Evolutionary conservation across 2,113 vertebrate genomes (phyloP).

Genomic region (Anarrhichthys ocellatus): DNA sequence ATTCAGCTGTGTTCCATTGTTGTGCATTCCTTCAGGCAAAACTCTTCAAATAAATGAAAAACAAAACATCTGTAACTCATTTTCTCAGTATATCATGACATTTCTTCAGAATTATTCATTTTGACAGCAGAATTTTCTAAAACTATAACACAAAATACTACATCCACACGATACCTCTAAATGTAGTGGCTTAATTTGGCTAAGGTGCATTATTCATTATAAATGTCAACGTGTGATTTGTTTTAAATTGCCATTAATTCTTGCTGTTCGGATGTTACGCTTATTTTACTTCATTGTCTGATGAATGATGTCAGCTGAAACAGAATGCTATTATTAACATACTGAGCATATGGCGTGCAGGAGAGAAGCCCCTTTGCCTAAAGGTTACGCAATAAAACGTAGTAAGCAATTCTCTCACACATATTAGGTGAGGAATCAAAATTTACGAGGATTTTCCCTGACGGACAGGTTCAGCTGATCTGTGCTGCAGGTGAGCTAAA

Average conservation of each 20-base stretch:
- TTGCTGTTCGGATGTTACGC: neutral
- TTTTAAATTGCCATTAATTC: neutral
- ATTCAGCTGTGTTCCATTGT: neutral
- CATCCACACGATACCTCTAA: neutral
- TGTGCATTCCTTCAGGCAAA: neutral
- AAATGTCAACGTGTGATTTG: neutral
- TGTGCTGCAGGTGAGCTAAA: constrained; percentile 57
- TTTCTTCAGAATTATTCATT: neutral
- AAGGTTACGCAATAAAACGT: constrained; percentile 45
- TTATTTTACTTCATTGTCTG: neutral
- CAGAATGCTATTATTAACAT: neutral
- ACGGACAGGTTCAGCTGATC: constrained; percentile 35
- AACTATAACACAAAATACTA: neutral
- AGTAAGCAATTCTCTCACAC: constrained; percentile 26
- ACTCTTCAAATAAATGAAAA: neutral
- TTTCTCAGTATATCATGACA: neutral
- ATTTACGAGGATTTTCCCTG: constrained; percentile 48
- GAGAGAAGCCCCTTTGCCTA: constrained; percentile 1
- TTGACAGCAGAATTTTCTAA: neutral
- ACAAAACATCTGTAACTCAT: neutral
- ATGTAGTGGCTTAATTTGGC: neutral
- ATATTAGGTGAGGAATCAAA: constrained; percentile 39
- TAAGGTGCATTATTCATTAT: neutral
- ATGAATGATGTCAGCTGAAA: neutral
- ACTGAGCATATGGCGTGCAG: neutral